Conservation (phyloP, 2,888 invertebrate species). For the Nomada lathburiana region DNA sequence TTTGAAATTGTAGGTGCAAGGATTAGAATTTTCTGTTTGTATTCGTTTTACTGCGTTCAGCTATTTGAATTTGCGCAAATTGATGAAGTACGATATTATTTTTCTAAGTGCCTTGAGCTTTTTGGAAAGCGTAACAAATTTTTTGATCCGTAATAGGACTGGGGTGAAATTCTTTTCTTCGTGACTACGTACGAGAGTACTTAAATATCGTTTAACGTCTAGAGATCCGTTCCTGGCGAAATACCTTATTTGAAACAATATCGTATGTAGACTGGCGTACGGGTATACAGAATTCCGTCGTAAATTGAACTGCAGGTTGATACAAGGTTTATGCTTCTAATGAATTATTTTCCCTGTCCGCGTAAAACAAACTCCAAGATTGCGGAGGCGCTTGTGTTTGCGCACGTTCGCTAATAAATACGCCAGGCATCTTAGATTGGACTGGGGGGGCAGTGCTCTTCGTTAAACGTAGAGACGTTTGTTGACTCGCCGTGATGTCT, state of each 20-base stretch:
- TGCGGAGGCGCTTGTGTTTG: constrained; percentile 17
- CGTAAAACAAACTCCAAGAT: constrained; percentile 41
- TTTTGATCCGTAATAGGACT: no score
- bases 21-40: no score
- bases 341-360: constrained; percentile 53
- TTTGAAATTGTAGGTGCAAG: no score
- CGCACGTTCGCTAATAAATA: constrained; percentile 34
- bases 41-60: no score
- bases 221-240: not conserved
- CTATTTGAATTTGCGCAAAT: no score
- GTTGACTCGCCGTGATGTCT: not conserved
- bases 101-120: no score
- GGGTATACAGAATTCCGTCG: constrained; percentile 35
- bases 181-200: not conserved
- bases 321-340: constrained; percentile 58
- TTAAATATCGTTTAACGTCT: constrained; percentile 11
- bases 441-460: not conserved
- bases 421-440: constrained; percentile 5
- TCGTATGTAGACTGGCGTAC: constrained; percentile 24
- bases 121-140: no score
- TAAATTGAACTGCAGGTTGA: constrained; percentile 52
- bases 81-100: no score
- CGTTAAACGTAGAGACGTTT: not conserved
- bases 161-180: no score
- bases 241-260: constrained; percentile 7